Evolutionary conservation across 2,113 vertebrate species (phyloP).

Genomic region (Ciconia stormi): DNA sequence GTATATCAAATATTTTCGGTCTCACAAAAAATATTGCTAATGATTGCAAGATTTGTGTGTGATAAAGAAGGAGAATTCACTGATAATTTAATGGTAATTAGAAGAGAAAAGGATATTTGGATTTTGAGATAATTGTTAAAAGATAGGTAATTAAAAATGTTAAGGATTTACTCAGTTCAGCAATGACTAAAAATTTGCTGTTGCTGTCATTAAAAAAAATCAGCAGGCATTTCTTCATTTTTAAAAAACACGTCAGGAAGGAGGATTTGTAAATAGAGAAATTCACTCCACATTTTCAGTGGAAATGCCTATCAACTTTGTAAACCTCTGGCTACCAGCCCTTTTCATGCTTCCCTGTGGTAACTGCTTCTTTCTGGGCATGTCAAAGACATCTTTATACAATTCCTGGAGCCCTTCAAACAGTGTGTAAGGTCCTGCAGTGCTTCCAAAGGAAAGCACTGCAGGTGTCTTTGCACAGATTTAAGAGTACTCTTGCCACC

Average conservation of each 20-base stretch:
- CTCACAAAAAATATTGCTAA: neutral
- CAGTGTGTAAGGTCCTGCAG: neutral
- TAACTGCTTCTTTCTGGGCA: neutral
- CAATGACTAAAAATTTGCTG: neutral
- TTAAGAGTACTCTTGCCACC: neutral
- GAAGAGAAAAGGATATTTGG: neutral
- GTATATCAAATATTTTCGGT: neutral
- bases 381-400: conserved; percentile 35
- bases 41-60: neutral
- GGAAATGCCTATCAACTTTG: neutral
- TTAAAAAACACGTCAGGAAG: neutral
- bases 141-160: neutral
- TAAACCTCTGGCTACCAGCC: neutral
- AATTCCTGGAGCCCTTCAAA: conserved; percentile 29
- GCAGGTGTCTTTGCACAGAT: conserved; percentile 32
- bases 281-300: neutral
- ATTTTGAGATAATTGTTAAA: neutral
- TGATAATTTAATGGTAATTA: neutral
- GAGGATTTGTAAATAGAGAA: neutral
- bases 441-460: conserved; percentile 3
- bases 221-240: neutral
- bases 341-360: conserved; percentile 2
- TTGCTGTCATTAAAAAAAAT: neutral
- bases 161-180: neutral
- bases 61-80: neutral